Evolutionary conservation across 2,113 vertebrate genomes (phyloP).

Genomic region (Eidolon helvum): DNA sequence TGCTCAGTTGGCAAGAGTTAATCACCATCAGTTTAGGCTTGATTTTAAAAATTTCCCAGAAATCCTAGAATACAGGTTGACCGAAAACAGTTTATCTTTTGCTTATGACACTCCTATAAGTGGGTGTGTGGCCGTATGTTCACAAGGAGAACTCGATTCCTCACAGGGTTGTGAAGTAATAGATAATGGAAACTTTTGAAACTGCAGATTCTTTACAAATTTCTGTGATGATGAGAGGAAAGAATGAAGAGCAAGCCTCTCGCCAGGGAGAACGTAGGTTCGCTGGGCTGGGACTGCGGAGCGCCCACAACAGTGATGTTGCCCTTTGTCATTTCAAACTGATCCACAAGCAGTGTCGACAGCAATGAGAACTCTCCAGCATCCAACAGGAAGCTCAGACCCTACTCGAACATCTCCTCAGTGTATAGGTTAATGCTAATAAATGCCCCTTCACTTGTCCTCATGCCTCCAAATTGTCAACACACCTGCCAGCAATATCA

Average conservation of each 20-base stretch:
- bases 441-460: constrained; percentile 71
- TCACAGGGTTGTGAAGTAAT: not conserved
- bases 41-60: not conserved
- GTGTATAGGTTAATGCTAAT: constrained; percentile 77
- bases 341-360: constrained; percentile 68
- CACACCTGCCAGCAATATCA: constrained; percentile 81
- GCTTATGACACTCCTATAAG: not conserved
- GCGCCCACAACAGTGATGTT: constrained; percentile 49
- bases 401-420: constrained; percentile 69
- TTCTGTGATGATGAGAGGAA: not conserved
- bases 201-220: not conserved
- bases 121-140: not conserved
- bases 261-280: constrained; percentile 35
- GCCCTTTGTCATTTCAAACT: constrained; percentile 65
- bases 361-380: constrained; percentile 70
- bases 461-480: constrained; percentile 81
- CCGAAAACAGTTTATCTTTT: not conserved
- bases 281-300: constrained; percentile 57
- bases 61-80: constrained; percentile 14
- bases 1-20: not conserved
- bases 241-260: not conserved
- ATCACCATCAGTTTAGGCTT: not conserved
- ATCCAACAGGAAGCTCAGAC: constrained; percentile 70
- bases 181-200: constrained; percentile 40
- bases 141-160: not conserved